Evolutionary conservation across 2,888 invertebrate genomes (phyloP), one percentile per base, ranked within the genome.

Genomic region (Dicyrtoma fusca): DNA sequence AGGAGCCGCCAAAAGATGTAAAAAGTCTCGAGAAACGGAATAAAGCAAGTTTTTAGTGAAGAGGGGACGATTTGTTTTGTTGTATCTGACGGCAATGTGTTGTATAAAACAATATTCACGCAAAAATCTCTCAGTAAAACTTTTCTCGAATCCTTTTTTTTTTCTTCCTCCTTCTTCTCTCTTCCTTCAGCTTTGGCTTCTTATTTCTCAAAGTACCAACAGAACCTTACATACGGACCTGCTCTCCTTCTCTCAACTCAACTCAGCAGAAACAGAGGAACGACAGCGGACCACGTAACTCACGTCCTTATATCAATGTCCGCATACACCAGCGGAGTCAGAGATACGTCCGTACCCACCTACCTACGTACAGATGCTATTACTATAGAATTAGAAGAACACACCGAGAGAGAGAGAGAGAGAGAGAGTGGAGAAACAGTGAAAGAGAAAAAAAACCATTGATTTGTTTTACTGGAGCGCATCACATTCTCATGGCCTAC

Each of bases 1-100:
- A 68, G 68, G 68, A 68, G 68, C 68, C 68, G 68, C 68, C 68
- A 68, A 68, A 68, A 68, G 68, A 68, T 68, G 68, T 57, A 68
- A 68, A 68, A 68, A 68, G 64, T 47, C 49, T 51, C 25, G 64
- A 64, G 64, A 65, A 23, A 42, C 49, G 55, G 53, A 66, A 66
- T 66, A 66, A 53, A 66, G 55, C 53, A 55, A 66, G 66, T 66
- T 66, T 53, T 55, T 19, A 66, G 66, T 66, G 66, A 66, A 66
- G 66, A 66, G 65, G 66, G 55, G 53, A 55, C 66, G 66, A 66
- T 66, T 66, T 66, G 66, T 66, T 66, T 66, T 66, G 66, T 66
- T 66, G 53, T 53, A 53, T 55, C 66, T 53, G 55, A 66, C 53
- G 66, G 66, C 66, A 17, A 17, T 63, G 44, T 44, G 11, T 44